These are phyloP conservation scores for Okamejei kenojei DNA, from an alignment of 2,797 vertebrate genomes.

Conservation along the genomic window DNA sequence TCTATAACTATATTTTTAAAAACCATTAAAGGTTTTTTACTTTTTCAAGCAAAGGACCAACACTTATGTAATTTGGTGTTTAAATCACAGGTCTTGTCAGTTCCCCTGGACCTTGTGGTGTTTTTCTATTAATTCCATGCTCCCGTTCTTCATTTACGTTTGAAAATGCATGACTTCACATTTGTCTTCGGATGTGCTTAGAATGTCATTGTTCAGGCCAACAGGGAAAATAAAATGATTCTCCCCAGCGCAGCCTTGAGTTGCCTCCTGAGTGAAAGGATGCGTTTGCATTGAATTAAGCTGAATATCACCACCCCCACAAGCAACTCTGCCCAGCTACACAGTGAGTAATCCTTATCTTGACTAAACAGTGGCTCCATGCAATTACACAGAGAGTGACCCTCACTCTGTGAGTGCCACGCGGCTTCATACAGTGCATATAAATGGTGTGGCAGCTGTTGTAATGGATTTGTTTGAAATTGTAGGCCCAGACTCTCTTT, in stretches of 20 bases:
- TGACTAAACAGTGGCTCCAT: neutral
- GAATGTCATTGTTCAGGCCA: neutral
- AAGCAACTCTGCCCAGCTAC: neutral
- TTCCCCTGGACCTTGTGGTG: too few species aligned
- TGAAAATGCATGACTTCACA: too few species aligned
- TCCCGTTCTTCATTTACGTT: too few species aligned
- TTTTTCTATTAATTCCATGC: too few species aligned
- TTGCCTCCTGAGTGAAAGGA: neutral
- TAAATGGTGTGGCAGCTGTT: neutral
- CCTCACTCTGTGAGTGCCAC: neutral
- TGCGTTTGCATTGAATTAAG: neutral
- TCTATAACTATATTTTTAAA: too few species aligned
- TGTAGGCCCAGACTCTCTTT: neutral
- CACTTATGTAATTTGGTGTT: too few species aligned
- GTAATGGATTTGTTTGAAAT: neutral
- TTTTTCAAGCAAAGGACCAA: too few species aligned
- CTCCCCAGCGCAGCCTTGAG: neutral
- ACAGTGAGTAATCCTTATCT: neutral
- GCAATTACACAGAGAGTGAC: neutral
- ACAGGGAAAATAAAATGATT: neutral
- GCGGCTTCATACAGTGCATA: neutral
- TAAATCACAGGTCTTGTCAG: too few species aligned
- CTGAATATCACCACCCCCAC: neutral
- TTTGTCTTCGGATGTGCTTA: too few species aligned
- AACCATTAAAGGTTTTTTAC: too few species aligned